Conservation (phyloP, 2,888 invertebrate species). For the Sesia bembeciformis region DNA sequence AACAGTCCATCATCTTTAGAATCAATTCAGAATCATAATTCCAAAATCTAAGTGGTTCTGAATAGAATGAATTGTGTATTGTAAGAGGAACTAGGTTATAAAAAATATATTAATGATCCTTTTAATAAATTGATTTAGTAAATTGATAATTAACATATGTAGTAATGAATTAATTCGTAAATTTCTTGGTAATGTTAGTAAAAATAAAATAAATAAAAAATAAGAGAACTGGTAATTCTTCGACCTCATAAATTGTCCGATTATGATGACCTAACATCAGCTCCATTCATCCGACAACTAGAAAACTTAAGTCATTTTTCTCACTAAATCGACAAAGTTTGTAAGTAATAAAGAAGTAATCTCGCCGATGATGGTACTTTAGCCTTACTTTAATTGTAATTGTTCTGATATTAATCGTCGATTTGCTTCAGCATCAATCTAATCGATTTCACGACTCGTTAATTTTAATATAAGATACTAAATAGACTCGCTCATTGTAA, state of each 20-base stretch:
- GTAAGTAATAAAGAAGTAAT: conserved; percentile 21
- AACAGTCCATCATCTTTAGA: too few relatives aligned
- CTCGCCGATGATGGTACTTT: conserved; percentile 13
- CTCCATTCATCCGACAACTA: neutral
- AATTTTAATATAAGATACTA: neutral
- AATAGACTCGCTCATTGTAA: neutral
- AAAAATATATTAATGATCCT: too few relatives aligned
- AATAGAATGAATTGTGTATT: too few relatives aligned
- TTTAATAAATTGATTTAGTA: too few relatives aligned
- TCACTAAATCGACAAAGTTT: conserved; percentile 18
- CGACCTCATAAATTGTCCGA: neutral
- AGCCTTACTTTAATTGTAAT: conserved; percentile 9
- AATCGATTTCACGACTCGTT: neutral
- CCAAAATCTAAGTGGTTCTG: too few relatives aligned
- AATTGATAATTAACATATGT: too few relatives aligned
- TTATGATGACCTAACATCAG: neutral
- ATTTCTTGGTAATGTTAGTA: too few relatives aligned
- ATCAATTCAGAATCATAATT: too few relatives aligned
- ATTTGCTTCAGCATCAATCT: neutral
- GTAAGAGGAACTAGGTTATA: too few relatives aligned
- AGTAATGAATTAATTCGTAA: too few relatives aligned
- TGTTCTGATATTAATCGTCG: conserved; percentile 2
- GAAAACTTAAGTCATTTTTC: conserved; percentile 17
- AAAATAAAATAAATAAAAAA: too few relatives aligned
- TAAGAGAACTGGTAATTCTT: too few relatives aligned